Evolutionary conservation across 2,888 invertebrate genomes (phyloP).

Genomic region (Dendrolimus houi): DNA sequence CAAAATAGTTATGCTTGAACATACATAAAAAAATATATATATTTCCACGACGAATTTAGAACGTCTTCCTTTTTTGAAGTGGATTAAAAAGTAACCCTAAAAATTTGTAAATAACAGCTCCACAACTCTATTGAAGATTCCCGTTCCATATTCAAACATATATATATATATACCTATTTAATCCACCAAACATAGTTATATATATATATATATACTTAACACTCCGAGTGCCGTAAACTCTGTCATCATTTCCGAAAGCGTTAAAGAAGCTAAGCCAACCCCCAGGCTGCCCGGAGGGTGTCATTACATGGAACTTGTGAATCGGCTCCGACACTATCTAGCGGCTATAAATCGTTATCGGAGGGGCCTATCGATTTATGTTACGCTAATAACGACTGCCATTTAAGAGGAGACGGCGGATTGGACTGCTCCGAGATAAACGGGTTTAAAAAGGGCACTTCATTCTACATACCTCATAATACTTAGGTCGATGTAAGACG

Average conservation of each 20-base stretch:
- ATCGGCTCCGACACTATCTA: constrained; percentile 21
- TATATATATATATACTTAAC: not conserved
- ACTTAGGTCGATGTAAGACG: not conserved
- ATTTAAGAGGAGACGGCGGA: constrained; percentile 4
- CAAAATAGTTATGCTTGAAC: too few relatives aligned
- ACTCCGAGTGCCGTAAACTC: not conserved
- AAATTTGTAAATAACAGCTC: too few relatives aligned
- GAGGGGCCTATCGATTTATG: constrained; percentile 30
- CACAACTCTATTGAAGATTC: too few relatives aligned
- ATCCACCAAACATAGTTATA: too few relatives aligned
- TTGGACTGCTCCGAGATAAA: not conserved
- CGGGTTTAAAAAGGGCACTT: not conserved
- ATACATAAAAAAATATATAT: too few relatives aligned
- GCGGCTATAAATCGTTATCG: constrained; percentile 30
- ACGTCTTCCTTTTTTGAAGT: too few relatives aligned
- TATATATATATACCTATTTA: too few relatives aligned
- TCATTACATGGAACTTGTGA: constrained; percentile 22
- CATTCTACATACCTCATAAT: not conserved
- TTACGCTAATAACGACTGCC: constrained; percentile 22
- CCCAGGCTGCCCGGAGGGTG: constrained; percentile 11
- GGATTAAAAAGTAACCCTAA: too few relatives aligned
- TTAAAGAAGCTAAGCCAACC: not conserved
- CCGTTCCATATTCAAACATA: too few relatives aligned
- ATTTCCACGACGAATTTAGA: too few relatives aligned
- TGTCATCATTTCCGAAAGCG: not conserved